phyloP scores from a whole-genome alignment of 1,140 invertebrate genomes.

The Pectinophora gossypiella region DNA sequence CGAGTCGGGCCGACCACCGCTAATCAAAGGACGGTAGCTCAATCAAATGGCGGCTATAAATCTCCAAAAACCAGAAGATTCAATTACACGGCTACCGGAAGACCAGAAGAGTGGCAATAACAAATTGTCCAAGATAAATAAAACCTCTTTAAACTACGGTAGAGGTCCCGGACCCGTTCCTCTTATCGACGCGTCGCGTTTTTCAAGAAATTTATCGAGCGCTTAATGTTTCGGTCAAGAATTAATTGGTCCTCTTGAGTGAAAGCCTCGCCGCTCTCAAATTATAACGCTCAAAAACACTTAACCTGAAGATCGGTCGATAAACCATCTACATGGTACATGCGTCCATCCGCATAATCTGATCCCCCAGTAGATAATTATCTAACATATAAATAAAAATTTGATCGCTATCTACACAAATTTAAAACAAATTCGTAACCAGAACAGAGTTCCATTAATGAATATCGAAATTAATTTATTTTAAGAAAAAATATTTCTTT shows the following conservation, averaged over 20 bases:
- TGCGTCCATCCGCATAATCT: neutral
- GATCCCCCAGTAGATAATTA: slow-evolving; percentile 18
- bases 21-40: slow-evolving; percentile 67
- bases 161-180: slow-evolving; percentile 47
- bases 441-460: neutral
- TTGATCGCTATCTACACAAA: neutral
- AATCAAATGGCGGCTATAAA: slow-evolving; percentile 53
- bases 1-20: slow-evolving; percentile 18
- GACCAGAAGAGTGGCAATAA: slow-evolving; percentile 64
- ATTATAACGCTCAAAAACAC: slow-evolving; percentile 49
- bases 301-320: slow-evolving; percentile 30
- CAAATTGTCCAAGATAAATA: slow-evolving; percentile 73
- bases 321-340: slow-evolving; percentile 3
- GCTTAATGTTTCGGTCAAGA: slow-evolving; percentile 57
- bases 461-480: neutral
- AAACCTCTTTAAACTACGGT: slow-evolving; percentile 58
- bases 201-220: slow-evolving; percentile 58
- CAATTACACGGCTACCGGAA: slow-evolving; percentile 71
- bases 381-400: slow-evolving; percentile 5
- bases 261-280: slow-evolving; percentile 49
- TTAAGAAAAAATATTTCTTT: neutral
- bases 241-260: slow-evolving; percentile 55
- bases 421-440: neutral
- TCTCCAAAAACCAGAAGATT: slow-evolving; percentile 70
- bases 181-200: slow-evolving; percentile 46